These are phyloP conservation scores for Cotesia typhae DNA, from an alignment of 1,140 invertebrate species.

Conservation along the genomic window DNA sequence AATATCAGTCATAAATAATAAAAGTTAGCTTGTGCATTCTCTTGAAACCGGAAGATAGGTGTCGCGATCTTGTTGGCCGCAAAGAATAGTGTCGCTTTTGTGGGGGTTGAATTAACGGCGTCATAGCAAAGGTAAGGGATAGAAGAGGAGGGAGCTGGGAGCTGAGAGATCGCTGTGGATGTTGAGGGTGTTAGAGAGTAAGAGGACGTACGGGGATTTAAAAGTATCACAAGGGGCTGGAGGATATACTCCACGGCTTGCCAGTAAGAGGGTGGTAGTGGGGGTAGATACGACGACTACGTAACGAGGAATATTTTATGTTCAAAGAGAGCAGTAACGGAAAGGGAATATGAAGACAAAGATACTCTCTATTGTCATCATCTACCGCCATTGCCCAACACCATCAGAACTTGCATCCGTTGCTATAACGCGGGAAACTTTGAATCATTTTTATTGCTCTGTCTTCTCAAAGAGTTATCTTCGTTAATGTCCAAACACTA, in stretches of 20 bases:
- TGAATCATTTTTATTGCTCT: constrained; percentile 68
- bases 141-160: constrained; percentile 35
- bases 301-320: neutral
- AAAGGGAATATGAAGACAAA: constrained; percentile 58
- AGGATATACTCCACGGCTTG: too few relatives aligned
- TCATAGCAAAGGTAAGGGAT: constrained; percentile 43
- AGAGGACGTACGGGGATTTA: too few relatives aligned
- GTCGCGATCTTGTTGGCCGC: constrained; percentile 50
- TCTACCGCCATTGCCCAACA: constrained; percentile 51
- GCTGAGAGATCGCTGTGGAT: constrained; percentile 45
- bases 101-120: constrained; percentile 20
- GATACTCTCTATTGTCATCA: constrained; percentile 63
- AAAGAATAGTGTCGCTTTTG: too few relatives aligned
- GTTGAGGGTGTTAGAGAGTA: constrained; percentile 47
- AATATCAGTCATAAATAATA: constrained; percentile 69
- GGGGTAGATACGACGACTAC: too few relatives aligned
- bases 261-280: neutral
- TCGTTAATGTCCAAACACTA: constrained; percentile 62
- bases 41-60: constrained; percentile 68
- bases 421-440: constrained; percentile 62
- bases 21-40: constrained; percentile 64
- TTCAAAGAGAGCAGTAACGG: constrained; percentile 28
- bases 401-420: constrained; percentile 67
- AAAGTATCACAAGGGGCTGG: too few relatives aligned
- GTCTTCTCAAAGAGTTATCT: constrained; percentile 61